Base-by-base conservation (phyloP, 2,113 vertebrate genomes). In the Galbula dea region DNA sequence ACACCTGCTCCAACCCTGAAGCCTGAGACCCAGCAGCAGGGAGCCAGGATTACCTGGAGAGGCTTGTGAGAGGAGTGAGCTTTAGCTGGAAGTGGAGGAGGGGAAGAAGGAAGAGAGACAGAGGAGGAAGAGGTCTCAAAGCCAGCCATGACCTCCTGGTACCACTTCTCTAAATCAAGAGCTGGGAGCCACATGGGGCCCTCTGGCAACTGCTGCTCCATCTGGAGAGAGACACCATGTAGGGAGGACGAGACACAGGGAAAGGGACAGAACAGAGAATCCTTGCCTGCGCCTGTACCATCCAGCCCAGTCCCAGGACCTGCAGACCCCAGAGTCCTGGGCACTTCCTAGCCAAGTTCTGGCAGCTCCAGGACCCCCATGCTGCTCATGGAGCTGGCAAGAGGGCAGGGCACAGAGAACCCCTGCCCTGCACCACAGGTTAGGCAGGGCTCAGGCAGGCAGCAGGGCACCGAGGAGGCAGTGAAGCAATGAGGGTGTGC, bases 61-160 rank as follows among this genome's bases (percentile, higher is more conserved):
- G 97, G 97, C 95, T 98, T 98, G 95, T 98, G 98, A 95, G 98
- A 95, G 58, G 98, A 98, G 93, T 98, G 97, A 97, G 97, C 98
- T 98, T 99, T 99, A 98, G 98, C 98, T 83, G 98, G 99, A 92
- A 99, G 98, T 41, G 98, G 99, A 88, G 98, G 98, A 97, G 99
- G 99, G 91, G 98, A 98, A 54, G 98, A 97, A 97, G 97, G 92
- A 97, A 96, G 93, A 95, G 94, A 95, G 76, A 95, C 71, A 89
- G 97, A 94, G 93, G 91, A 95, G 90, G 87, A 93, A 82, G 90
- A 97, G 97, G 94, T 98, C 97, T 98, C 98, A 96, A 99, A 96
- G 98, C 98, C 98, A 98, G 98, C 98, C 98, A 98, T 98, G 97
- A 97, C 91, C 94, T 97, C 96, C 89, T 96, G 97, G 96, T 97